Evolutionary conservation across 1,140 invertebrate genomes (phyloP), one percentile per base, ranked within the genome.

Genomic region (Diploscapter pachys): DNA sequence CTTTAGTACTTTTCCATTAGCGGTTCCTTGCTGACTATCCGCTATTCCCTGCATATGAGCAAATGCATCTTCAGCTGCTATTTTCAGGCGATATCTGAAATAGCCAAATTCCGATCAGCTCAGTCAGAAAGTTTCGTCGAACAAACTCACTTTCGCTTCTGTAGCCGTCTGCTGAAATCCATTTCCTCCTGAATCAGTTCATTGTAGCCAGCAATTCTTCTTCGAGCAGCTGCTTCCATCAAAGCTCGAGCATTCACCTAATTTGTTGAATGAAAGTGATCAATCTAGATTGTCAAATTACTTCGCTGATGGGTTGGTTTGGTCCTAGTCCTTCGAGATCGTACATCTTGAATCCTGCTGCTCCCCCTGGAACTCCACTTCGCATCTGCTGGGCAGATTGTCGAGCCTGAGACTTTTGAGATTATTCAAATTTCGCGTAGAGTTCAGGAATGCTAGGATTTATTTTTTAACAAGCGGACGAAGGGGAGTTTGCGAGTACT

Each of bases 121-220:
- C 13, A 49, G 31, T 63, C 62, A 48, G 48, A 50, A n/a, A 53
- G 57, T 2, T 67, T 5, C 4, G 9, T 8, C 56, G 3, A 50
- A 71, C 62, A 49, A 63, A 72, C 71, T 72, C 61, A 72, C 70
- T 91, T 90, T 0, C 96, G 88, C 86, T 98, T 98, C 72, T 92
- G 90, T 13, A 98, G 93, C 63, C 95, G 88, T 64, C 94, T 88
- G 79, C 96, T 95, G 84, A 96, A 96, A 87, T 99, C 95, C 83
- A 95, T 92, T 86, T 98, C 95, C 86, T 97, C 95, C 85, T 98
- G 96, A 86, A 98, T 97, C 13, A 94, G 89, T 86, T 98, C 95
- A 86, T 97, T 97, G 87, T 97, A 95, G 81, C 93, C 92, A 4
- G 91, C 90, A 80, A 93, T 93, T 81, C 94, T 90, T 49, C 93